These are phyloP conservation scores for Galeopterus variegatus DNA, from an alignment of 2,113 vertebrate genomes.

Conservation along the genomic window DNA sequence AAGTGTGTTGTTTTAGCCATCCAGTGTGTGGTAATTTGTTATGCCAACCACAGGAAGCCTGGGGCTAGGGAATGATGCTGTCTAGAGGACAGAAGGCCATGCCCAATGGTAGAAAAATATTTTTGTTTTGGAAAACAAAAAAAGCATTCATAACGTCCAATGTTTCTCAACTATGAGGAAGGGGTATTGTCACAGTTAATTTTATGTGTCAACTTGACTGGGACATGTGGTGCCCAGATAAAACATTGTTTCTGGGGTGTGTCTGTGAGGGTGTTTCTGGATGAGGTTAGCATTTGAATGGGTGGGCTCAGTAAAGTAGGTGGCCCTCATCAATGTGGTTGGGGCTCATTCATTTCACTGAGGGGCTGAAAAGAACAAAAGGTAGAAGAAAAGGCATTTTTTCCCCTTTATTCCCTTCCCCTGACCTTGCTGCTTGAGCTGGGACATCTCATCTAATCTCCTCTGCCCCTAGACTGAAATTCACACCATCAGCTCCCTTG, in stretches of 20 bases:
- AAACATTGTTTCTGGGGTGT: not conserved
- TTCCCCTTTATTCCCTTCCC: too few species aligned
- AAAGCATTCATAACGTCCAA: not conserved
- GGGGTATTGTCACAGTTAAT: not conserved
- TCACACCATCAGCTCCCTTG: not conserved
- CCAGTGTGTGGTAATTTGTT: not conserved
- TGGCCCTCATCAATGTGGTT: not conserved
- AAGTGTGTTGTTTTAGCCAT: not conserved
- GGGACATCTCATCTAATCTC: not conserved
- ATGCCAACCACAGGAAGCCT: not conserved
- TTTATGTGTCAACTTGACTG: not conserved
- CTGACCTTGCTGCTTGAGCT: not conserved
- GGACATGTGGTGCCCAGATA: not conserved
- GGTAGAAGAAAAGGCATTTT: too few species aligned
- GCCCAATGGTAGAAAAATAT: not conserved
- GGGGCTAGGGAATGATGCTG: too few species aligned
- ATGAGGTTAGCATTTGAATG: not conserved
- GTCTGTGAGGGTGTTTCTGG: not conserved
- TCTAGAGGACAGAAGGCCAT: not conserved
- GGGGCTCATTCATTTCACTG: not conserved
- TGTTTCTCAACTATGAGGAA: not conserved
- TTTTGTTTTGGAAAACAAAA: not conserved
- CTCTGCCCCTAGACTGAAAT: too few species aligned
- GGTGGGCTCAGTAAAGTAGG: not conserved
- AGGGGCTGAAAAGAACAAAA: not conserved